Base-by-base conservation (phyloP, 1,140 invertebrate species). In the Bombus soroeensis region DNA sequence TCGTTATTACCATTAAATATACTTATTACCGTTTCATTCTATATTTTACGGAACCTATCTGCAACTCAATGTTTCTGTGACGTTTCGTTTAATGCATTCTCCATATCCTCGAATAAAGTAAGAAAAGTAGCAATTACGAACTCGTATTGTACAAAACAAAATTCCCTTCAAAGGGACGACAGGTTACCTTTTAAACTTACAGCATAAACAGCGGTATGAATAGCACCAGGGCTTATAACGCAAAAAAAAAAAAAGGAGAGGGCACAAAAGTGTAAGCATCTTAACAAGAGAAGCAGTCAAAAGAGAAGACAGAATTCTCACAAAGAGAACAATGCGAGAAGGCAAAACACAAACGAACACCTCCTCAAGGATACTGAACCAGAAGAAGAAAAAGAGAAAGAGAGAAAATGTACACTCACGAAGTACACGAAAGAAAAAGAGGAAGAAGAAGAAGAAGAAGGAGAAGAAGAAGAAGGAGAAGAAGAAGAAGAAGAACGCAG, bases 381-480 rank as follows among this genome's bases (percentile, higher is more conserved):
- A 32, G 62, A 18, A 3, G 6, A 66, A 87, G 83, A 80, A 81
- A 88, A 81, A 78, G 74, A 68, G 32, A 53, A 53, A 62, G 43
- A 87, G 89, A 64, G 66, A 22, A 47, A 57, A 74, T 80, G 83
- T 77, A 88, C 64, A 22, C 9, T 13, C 3, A 18, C 22, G 22
- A 34, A 13, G 3, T 85, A 82, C 1, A 1, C 68, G 34, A 28
- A 71, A 71, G 37, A 41, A 71, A 25, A 39, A 41, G 37, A 72
- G 2, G 13, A 32, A 41, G 25, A 28, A 28, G 34, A n/a, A 28
- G 73, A 37, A 28, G 34, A 39, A 18, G 6, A 3, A 15, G 78
- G 75, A 85, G 78, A 81, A 2, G 86, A 15, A 64, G 62, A 66
- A 2, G 4, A 66, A 32, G n/a, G 8, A 8, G 62, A 32, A 12